These are phyloP conservation scores for Papilio protenor DNA, from an alignment of 2,888 invertebrate species.

Conservation along the genomic window DNA sequence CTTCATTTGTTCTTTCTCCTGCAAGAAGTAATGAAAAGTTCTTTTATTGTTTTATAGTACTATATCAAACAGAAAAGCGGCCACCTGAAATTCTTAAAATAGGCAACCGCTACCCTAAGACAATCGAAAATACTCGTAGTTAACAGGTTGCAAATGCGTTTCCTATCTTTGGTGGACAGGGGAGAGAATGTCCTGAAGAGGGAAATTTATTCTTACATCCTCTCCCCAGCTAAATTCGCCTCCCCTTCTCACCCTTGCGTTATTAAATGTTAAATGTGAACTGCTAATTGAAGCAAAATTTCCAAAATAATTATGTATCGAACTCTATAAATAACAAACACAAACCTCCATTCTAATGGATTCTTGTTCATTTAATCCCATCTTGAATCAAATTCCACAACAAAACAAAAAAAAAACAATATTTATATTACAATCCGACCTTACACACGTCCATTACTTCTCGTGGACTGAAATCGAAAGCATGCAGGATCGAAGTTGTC, in stretches of 20 bases:
- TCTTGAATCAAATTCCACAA: background rate
- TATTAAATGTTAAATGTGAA: background rate
- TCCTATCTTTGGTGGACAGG: no score
- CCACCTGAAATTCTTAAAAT: no score
- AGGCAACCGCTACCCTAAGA: no score
- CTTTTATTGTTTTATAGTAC: background rate
- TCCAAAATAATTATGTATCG: background rate
- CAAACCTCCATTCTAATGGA: slow-evolving; percentile 25
- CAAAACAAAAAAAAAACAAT: background rate
- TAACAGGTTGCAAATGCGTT: no score
- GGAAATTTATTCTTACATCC: no score
- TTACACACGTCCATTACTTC: slow-evolving; percentile 31
- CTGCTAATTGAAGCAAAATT: background rate
- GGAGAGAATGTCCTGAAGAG: no score
- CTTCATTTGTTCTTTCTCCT: slow-evolving; percentile 40
- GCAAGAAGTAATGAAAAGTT: background rate
- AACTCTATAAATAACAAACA: background rate
- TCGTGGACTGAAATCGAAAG: slow-evolving; percentile 23
- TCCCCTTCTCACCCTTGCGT: no score
- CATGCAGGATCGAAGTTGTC: background rate
- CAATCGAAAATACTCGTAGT: no score
- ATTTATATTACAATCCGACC: background rate
- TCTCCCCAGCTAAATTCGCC: no score
- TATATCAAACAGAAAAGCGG: no score
- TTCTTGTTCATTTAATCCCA: slow-evolving; percentile 27